Base-by-base conservation (phyloP, 2,113 vertebrate genomes). In the Oenanthe melanoleuca region DNA sequence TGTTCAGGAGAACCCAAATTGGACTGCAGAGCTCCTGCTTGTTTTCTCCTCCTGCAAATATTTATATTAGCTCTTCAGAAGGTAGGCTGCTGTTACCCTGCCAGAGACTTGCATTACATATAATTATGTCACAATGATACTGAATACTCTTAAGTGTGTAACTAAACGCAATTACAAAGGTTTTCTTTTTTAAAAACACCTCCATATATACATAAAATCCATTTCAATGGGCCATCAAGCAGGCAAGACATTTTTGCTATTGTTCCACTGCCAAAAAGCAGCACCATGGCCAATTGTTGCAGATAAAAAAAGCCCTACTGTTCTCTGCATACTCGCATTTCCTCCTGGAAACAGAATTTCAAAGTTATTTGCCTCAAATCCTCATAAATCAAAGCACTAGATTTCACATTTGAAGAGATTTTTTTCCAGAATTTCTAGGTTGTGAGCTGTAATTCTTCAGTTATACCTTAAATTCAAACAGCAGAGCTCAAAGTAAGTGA, bases 31-130 rank as follows among this genome's bases (percentile, higher is more conserved):
- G n/a, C 50, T 91, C 57, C 47, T 31, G 29, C 45, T 88, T 86
- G 47, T 67, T 91, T 86, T 67, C 57, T 73, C 55, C 70, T 59
- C 33, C 70, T 57, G 21, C 81, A 93, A 94, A 82, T 91, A 80
- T 92, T 87, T 96, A 53, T 24, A 57, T 34, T 61, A 59, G 89
- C 70, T 71, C 66, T 91, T 81, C 69, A 73, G 84, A 80, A 69
- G 47, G 70, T 1, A 72, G 71, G 67, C 88, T 86, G 86, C 86
- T 93, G 16, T 81, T 61, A 40, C 37, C 26, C 42, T 78, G 74
- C 56, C 72, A 93, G 78, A 66, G 26, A 59, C 49, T 65, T 38
- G 15, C 40, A 40, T 15, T 67, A 78, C 38, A 37, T 49, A 26
- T 61, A 82, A 85, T 87, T 88, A 91, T 69, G 60, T 67, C 88